Percentiles rank a stretch among this genome's conserved stretches.
These are phyloP conservation scores for Dendrophyllia cribrosa DNA, from an alignment of 64 coral and sea anemone species.

Conservation along the genomic window DNA sequence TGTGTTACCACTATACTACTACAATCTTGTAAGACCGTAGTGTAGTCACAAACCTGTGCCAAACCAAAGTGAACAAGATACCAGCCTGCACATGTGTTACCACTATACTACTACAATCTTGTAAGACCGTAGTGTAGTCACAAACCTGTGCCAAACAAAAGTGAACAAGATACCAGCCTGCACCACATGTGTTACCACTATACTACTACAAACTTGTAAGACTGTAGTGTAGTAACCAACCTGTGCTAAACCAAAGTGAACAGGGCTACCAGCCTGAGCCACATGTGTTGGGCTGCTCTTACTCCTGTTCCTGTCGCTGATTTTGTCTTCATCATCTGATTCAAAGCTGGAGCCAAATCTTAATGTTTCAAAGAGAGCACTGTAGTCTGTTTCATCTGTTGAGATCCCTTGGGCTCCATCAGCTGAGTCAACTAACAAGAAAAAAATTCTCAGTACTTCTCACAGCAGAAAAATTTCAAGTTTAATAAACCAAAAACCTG, in stretches of 20 bases:
- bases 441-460: background rate
- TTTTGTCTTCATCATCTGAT: constrained; percentile 74
- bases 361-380: constrained; percentile 83
- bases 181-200: too few relatives aligned
- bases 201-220: too few relatives aligned
- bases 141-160: too few relatives aligned
- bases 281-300: constrained; percentile 70
- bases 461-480: too few relatives aligned
- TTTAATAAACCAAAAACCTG: too few relatives aligned
- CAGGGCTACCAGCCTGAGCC: constrained; percentile 52
- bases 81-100: too few relatives aligned
- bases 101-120: too few relatives aligned
- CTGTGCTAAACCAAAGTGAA: constrained; percentile 93
- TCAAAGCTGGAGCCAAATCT: constrained; percentile 65
- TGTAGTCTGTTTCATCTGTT: constrained; percentile 96
- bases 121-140: too few relatives aligned
- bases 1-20: too few relatives aligned
- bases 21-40: too few relatives aligned
- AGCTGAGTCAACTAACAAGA: background rate
- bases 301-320: constrained; percentile 13
- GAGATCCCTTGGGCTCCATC: constrained; percentile 32
- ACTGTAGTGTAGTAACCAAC: background rate
- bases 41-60: background rate
- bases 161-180: too few relatives aligned
- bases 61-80: background rate